Base-by-base conservation (phyloP, 2,797 vertebrate species). In the Dendrocincla tyrannina region DNA sequence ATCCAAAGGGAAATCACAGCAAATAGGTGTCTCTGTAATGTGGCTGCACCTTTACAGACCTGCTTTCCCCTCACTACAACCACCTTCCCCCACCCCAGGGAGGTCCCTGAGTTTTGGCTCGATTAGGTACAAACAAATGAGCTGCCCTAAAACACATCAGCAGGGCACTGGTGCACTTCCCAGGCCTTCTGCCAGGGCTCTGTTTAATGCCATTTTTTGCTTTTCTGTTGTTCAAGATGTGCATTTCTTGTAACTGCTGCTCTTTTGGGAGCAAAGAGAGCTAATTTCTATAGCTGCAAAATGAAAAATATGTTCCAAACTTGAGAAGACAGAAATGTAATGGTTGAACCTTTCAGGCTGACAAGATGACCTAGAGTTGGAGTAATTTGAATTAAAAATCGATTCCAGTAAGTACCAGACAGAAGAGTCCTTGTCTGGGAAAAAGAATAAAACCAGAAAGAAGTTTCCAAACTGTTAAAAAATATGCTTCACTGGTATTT, bases 321-420 rank as follows among this genome's bases (percentile, higher is more conserved):
- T 95, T 49, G 55, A 74, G 88, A 95, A 89, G 58, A 88, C 78
- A 92, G 85, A 78, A 88, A 64, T 35, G 33, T 84, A 96, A 83
- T 64, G 46, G 91, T 86, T 95, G 70, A 49, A 39, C 76, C 87
- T 97, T 93, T 97, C 39, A 50, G 55, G 75, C 74, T 89, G 95
- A 90, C 76, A 91, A 78, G 70, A 47, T 94, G 88, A 95, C 88
- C 85, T 66, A 56, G 52, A 64, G 12, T 68, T 85, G 84, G 80
- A 94, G 78, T 62, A 59, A 87, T 97, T 95, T 95, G 96, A 98
- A 96, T 96, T 95, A 95, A 93, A 97, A 98, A 97, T 98, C 93
- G 95, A 94, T 98, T 97, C 97, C 85, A 94, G 97, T 95, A 95
- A 97, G 49, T 60, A 91, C 77, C 85, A 92, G 95, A 67, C 77